Base-by-base conservation (phyloP, 2,797 vertebrate genomes). In the Cynodonichthys magdalenae region DNA sequence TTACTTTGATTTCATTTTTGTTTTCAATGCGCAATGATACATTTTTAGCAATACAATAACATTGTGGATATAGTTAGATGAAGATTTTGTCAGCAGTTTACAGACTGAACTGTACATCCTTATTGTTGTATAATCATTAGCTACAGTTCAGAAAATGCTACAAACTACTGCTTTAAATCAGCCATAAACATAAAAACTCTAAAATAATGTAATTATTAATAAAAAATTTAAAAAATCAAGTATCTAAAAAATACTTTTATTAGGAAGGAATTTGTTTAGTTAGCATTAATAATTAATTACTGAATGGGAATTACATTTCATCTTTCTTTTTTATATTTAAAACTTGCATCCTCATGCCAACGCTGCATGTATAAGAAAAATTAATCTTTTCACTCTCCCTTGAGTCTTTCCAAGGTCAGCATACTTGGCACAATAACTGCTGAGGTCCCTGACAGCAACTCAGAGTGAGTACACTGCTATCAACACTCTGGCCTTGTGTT, bases 401-500 rank as follows among this genome's bases (percentile, higher is more conserved):
- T n/a, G 52, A 42, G 41, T 54, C 50, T 20, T 52, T 2, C 53
- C 79, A 74, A 82, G 80, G 74, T 77, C 68, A 69, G 65, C 19
- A 53, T 41, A 71, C 69, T 76, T 69, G 79, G 69, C 68, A 80
- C 57, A 49, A 36, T 64, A 71, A 74, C 66, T 65, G 68, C 67
- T 20, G 65, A 73, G 71, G 76, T 64, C 46, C 63, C 50, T 76
- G 74, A 74, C 77, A 79, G 63, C 54, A 47, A 15, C 31, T 9
- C 39, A 68, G 68, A 59, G 69, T 54, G 67, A 78, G 71, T 70
- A 79, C 55, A 72, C 63, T 45, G 63, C 78, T 48, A 66, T 80
- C 76, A 83, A 75, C 68, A 54, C 12, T 31, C 63, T 77, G 77
- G 82, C 82, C 79, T 81, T 65, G 69, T 54, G 66, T 54, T 41